Conservation (phyloP, 2,888 invertebrate genomes). For the Blastobasis lacticolella region DNA sequence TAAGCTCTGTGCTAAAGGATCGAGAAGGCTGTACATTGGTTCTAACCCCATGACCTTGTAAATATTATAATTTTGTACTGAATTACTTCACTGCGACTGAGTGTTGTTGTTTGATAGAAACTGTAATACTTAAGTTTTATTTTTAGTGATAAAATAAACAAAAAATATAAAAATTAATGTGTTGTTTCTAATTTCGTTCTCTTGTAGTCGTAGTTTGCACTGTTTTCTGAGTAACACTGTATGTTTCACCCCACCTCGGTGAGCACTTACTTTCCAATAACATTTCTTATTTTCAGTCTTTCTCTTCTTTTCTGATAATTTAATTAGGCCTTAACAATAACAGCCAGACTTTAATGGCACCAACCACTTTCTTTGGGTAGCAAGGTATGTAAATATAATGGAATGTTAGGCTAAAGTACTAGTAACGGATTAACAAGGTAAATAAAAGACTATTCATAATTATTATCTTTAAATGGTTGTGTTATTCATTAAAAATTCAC, state of each 20-base stretch:
- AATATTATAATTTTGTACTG: conserved; percentile 60
- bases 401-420: conserved; percentile 9
- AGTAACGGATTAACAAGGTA: no score
- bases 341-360: conserved; percentile 22
- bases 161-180: conserved; percentile 50
- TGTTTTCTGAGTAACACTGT: conserved; percentile 39
- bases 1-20: conserved; percentile 37
- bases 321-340: conserved; percentile 20
- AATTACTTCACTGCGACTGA: conserved; percentile 67
- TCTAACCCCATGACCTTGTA: conserved; percentile 53
- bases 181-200: conserved; percentile 48
- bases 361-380: conserved; percentile 17
- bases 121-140: conserved; percentile 72
- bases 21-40: conserved; percentile 17
- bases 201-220: conserved; percentile 51
- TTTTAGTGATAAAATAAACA: conserved; percentile 73
- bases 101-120: conserved; percentile 71
- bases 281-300: conserved; percentile 42
- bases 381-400: conserved; percentile 27
- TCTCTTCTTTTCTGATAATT: conserved; percentile 16
- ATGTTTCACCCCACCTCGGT: conserved; percentile 39
- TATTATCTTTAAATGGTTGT: no score
- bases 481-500: no score
- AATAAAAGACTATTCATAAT: no score
- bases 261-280: conserved; percentile 53